Base-by-base conservation (phyloP, 2,113 vertebrate species). In the Axis porcinus region DNA sequence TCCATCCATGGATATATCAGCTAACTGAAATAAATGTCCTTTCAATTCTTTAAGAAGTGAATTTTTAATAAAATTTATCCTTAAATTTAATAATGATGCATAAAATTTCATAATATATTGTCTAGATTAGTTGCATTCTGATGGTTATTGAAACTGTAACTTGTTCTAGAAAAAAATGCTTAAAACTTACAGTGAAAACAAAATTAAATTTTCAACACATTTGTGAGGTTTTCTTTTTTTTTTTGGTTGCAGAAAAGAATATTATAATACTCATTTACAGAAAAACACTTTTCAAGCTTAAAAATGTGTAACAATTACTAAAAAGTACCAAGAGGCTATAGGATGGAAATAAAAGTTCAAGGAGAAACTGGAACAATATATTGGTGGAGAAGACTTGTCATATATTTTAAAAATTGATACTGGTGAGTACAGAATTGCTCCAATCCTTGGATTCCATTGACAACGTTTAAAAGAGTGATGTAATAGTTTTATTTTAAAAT, bases 401-500 rank as follows among this genome's bases (percentile, higher is more conserved):
- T 50, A 6, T 50, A 23, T 94, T 97, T 96, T 82, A 2, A 70
- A 64, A 85, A 91, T 36, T 8, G n/a, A 81, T 97, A 64, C 50
- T 88, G 15, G 7, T 89, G 33, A 11, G 13, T 81, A 74, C 11
- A 97, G 85, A 94, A 58, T 84, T 96, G 47, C 28, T 57, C 15
- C 28, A 10, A 7, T 45, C 70, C 50, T 91, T 96, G 50, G 36
- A 64, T 60, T 78, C 23, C 14, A 54, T 3, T 84, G 78, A 74
- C 54, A 87, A 36, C 1, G 0, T 89, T 97, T 95, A 60, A 90
- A 85, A 87, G 45, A 95, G 67, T 86, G 52, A 94, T 78, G 9
- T 84, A 82, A 85, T 86, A 16, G 23, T 30, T 97, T 95, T 92
- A 85, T 95, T 96, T 96, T 62, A 89, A 97, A 95, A 89, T 97